These are phyloP conservation scores for Anguilla rostrata DNA, from an alignment of 2,113 vertebrate species.

Conservation along the genomic window DNA sequence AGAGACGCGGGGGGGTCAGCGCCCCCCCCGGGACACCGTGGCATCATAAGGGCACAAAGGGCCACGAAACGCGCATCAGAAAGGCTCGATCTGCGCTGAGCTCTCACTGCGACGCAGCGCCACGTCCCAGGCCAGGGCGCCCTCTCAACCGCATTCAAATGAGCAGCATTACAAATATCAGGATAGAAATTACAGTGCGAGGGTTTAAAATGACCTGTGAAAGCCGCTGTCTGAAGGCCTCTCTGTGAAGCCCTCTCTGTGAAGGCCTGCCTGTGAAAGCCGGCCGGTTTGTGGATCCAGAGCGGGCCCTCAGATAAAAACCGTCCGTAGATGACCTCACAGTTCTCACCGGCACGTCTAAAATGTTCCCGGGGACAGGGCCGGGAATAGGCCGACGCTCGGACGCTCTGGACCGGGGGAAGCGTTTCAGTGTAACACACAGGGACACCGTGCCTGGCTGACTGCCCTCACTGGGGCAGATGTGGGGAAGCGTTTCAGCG, in stretches of 20 bases:
- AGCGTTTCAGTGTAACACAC: too few species aligned
- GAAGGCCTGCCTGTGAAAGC: too few species aligned
- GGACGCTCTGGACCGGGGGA: too few species aligned
- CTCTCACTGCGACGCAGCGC: conserved; percentile 5
- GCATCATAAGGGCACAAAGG: not conserved
- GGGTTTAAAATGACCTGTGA: not conserved
- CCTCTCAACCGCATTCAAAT: conserved; percentile 6
- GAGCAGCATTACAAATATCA: conserved; percentile 1
- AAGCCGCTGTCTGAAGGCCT: not conserved
- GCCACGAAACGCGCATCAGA: not conserved
- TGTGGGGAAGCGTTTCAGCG: too few species aligned
- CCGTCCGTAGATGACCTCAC: not conserved
- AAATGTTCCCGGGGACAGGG: too few species aligned
- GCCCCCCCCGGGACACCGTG: not conserved
- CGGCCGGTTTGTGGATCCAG: too few species aligned
- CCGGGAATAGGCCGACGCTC: too few species aligned
- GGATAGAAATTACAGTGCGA: not conserved
- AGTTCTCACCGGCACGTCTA: not conserved
- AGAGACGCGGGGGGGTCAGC: not conserved
- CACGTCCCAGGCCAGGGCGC: not conserved
- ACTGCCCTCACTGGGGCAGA: too few species aligned
- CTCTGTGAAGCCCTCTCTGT: too few species aligned
- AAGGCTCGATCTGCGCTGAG: not conserved
- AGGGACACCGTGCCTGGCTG: too few species aligned
- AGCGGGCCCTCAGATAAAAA: not conserved